phyloP scores from a whole-genome alignment of 1,140 invertebrate species.

The Pectinophora gossypiella region DNA sequence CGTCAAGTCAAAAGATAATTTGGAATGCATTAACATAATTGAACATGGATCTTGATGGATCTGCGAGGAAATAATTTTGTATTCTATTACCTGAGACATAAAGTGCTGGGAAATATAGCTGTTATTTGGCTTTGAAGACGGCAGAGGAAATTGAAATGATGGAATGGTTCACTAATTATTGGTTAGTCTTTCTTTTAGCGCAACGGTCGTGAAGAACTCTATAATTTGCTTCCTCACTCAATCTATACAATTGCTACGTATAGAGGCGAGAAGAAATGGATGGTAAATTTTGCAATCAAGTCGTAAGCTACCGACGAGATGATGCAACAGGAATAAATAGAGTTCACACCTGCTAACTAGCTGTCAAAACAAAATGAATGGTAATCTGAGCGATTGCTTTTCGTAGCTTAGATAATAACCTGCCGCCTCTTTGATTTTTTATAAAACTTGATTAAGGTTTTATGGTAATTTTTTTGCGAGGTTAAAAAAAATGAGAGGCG shows the following conservation, averaged over 20 bases:
- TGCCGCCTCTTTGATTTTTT: neutral
- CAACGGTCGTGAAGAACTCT: too few species aligned
- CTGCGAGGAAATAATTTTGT: constrained; percentile 10
- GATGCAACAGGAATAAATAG: too few species aligned
- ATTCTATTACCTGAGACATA: neutral
- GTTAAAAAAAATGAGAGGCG: neutral
- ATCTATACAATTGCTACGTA: too few species aligned
- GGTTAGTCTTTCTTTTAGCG: too few species aligned
- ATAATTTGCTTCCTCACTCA: too few species aligned
- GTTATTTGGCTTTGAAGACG: too few species aligned
- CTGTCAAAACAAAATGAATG: constrained; percentile 23
- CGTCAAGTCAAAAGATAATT: constrained; percentile 24
- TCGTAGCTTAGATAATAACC: constrained; percentile 4
- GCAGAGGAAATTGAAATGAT: neutral
- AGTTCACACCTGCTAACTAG: constrained; percentile 5
- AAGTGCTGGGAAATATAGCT: neutral
- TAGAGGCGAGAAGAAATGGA: too few species aligned
- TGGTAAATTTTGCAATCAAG: too few species aligned
- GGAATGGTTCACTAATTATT: too few species aligned
- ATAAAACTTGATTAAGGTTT: neutral
- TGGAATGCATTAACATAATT: constrained; percentile 23
- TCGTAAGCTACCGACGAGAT: too few species aligned
- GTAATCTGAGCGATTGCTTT: constrained; percentile 18
- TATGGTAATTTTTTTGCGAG: neutral
- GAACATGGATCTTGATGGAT: constrained; percentile 24